Evolutionary conservation across 2,797 vertebrate species (phyloP), one percentile per base, ranked within the genome.

Genomic region (Phataginus tricuspis): DNA sequence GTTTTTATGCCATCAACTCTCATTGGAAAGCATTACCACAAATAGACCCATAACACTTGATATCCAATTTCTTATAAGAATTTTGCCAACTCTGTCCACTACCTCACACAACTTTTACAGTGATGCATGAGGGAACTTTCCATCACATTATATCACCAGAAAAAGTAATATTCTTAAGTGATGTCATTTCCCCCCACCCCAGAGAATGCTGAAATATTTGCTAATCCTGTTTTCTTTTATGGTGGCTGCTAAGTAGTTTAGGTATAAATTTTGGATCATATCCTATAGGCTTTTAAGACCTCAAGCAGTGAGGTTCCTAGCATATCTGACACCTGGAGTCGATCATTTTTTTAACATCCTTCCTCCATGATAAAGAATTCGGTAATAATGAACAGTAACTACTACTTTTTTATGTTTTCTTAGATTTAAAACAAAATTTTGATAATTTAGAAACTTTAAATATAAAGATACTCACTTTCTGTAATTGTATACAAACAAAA

Each of bases 401-500:
- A 53, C 55, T 86, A 61, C 51, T 42, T 77, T 27, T 34, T 39
- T 18, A 66, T 37, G 2, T 5, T 90, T 78, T 31, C 8, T 90
- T 39, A 69, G 23, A 7, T 45, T 95, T 59, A 72, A 83, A 74
- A 61, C 39, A 55, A 83, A 78, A 42, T 90, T 49, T 49, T 61
- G 72, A 5, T 27, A 61, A 49, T 64, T 80, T 29, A 63, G 7
- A 59, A 18, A 16, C 21, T 85, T 92, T 11, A 59, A 27, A 57
- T 90, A 84, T 59, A 63, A 95, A 66, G n/a, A 55, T 75, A 68
- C n/a, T 77, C 15, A 71, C 27, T 23, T 27, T 53, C 25, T 42
- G 0, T 63, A 45, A 66, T 74, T 87, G 34, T 74, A 4, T 42
- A 57, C 12, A 77, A 45, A 77, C 15, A 86, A 85, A 92, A 53